Evolutionary conservation across 2,888 invertebrate species (phyloP).

Genomic region (Netelia inedita): DNA sequence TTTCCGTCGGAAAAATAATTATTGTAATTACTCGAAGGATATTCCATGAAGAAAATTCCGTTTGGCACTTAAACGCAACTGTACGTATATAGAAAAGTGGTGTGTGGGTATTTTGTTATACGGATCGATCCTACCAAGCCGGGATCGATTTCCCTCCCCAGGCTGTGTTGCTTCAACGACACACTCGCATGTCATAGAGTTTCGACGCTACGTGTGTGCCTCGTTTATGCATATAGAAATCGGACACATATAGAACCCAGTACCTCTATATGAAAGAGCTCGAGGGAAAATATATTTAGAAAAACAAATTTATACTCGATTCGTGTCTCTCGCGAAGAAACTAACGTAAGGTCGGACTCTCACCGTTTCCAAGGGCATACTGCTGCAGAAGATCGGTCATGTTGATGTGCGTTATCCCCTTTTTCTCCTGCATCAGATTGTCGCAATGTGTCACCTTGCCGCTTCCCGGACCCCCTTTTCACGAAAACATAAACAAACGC

Average conservation of each 20-base stretch:
- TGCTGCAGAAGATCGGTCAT: conserved; percentile 96
- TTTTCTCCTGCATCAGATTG: conserved; percentile 94
- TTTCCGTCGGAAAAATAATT: not conserved
- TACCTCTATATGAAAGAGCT: not conserved
- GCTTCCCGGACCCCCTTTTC: conserved; percentile 96
- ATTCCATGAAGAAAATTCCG: not conserved
- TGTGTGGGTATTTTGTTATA: not conserved
- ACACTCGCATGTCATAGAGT: conserved; percentile 33
- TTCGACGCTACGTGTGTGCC: conserved; percentile 17
- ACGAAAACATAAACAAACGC: conserved; percentile 5
- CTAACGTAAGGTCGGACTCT: conserved; percentile 93
- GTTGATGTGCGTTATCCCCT: conserved; percentile 94
- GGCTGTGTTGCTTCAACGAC: conserved; percentile 39
- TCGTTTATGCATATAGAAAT: conserved; percentile 9
- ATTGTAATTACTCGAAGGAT: not conserved
- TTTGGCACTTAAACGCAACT: not conserved
- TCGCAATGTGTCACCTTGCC: conserved; percentile 99
- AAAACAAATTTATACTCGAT: conserved; percentile 25
- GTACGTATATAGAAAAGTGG: not conserved
- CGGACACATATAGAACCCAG: not conserved
- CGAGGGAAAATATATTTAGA: conserved; percentile 36
- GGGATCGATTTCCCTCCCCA: conserved; percentile 51
- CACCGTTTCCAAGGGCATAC: conserved; percentile 95
- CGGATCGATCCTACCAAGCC: conserved; percentile 21
- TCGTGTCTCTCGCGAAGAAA: not conserved